Evolutionary conservation across 2,797 vertebrate species (phyloP).

Genomic region (Myoxocephalus aenaeus): DNA sequence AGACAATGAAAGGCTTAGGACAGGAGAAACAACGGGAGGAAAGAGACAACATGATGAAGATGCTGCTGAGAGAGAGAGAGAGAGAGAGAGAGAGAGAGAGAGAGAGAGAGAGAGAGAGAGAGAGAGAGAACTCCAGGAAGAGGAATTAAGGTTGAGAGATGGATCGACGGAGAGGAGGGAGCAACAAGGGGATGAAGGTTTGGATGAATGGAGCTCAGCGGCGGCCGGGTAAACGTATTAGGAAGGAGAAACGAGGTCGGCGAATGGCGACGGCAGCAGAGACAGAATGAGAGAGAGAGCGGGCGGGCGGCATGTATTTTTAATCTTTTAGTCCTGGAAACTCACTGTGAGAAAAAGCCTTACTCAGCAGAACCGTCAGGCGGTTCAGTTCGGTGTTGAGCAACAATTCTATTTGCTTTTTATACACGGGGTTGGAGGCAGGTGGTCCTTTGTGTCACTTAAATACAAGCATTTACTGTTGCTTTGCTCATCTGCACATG

Average conservation of each 20-base stretch:
- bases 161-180: neutral
- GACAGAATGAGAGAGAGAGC: slow-evolving; percentile 29
- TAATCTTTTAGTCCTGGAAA: slow-evolving; percentile 49
- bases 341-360: slow-evolving; percentile 56
- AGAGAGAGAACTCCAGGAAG: slow-evolving; percentile 1
- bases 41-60: neutral
- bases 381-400: slow-evolving; percentile 30
- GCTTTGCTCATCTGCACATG: slow-evolving; percentile 11
- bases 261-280: slow-evolving; percentile 48
- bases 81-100: slow-evolving; percentile 6
- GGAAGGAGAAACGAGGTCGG: slow-evolving; percentile 62
- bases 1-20: neutral
- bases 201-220: slow-evolving; percentile 49
- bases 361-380: slow-evolving; percentile 67
- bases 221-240: slow-evolving; percentile 54
- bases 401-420: slow-evolving; percentile 28
- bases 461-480: slow-evolving; percentile 5
- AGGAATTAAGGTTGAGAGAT: slow-evolving; percentile 27
- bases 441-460: neutral
- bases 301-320: slow-evolving; percentile 55
- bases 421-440: neutral
- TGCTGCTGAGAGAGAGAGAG: neutral
- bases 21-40: neutral
- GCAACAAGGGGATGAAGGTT: slow-evolving; percentile 22
- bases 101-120: neutral